A percentile compares a stretch with the other conserved stretches of the same genome.
phyloP scores from a whole-genome alignment of 2,113 vertebrate genomes.

The Antennarius striatus region DNA sequence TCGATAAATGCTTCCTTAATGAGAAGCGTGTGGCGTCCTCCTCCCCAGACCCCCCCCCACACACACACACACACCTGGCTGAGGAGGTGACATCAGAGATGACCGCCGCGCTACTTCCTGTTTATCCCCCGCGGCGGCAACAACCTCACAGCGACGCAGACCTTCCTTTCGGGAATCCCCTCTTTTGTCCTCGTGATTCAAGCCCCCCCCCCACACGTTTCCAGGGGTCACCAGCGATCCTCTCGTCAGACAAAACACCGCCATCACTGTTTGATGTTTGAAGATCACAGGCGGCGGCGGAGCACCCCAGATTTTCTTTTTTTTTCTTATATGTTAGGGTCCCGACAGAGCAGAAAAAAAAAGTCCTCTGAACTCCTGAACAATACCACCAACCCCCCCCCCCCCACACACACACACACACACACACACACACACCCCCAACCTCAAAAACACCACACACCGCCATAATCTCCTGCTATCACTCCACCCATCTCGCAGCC shows the following conservation, averaged over 20 bases:
- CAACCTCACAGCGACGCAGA: constrained; percentile 17
- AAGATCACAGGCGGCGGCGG: constrained; percentile 52
- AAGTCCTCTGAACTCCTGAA: constrained; percentile 56
- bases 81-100: constrained; percentile 6
- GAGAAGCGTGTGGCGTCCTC: constrained; percentile 22
- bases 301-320: constrained; percentile 55
- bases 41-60: background rate
- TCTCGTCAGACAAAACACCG: constrained; percentile 68
- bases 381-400: constrained; percentile 52
- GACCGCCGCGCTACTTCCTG: constrained; percentile 37
- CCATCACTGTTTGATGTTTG: constrained; percentile 57
- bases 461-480: constrained; percentile 73
- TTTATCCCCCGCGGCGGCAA: background rate
- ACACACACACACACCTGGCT: background rate
- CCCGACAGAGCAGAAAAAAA: constrained; percentile 18
- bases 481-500: constrained; percentile 59
- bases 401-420: constrained; percentile 48
- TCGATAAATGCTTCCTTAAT: constrained; percentile 21
- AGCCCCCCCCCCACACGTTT: constrained; percentile 39
- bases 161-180: constrained; percentile 56
- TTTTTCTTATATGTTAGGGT: constrained; percentile 31
- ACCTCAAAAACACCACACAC: too few relatives aligned
- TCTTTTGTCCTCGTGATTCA: constrained; percentile 17
- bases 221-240: constrained; percentile 46
- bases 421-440: constrained; percentile 71